Evolutionary conservation across 1,140 invertebrate genomes (phyloP), one percentile per base, ranked within the genome.

Genomic region (Drosophila seguyi): DNA sequence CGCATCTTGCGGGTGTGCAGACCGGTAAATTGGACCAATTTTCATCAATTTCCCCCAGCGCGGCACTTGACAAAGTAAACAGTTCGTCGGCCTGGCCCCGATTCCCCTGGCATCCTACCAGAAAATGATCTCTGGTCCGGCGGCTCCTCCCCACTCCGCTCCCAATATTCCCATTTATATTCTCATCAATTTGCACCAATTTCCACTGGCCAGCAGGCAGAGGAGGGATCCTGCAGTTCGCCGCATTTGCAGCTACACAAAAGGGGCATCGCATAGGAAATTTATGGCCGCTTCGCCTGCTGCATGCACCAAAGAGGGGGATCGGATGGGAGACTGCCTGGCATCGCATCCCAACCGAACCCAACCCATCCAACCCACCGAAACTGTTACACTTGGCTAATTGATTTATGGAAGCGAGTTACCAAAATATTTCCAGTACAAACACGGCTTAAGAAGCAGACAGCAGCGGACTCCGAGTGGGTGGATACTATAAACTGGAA

Each of bases 341-440:
- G 13, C 39, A 47, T 39, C 18, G 48, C 39, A 45, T 29, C 18
- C 16, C 2, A 25, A 11, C 6, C 38, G 3, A 22, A 29, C 61
- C 50, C 61, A 36, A 47, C 66, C 48, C 67, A 71, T 31, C 22
- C n/a, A 41, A 39, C 48, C 63, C 63, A 69, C 42, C 29, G 16
- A 77, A 85, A 81, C 83, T 82, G 75, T 86, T 86, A 76, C 58
- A 73, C 71, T 73, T 73, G 44, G 60, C 72, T 88, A 87, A 87
- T 87, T 87, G 84, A 87, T 87, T 87, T 88, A 87, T 88, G 79
- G 29, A 57, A 71, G 68, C 53, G 61, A 39, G 79, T 38, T 52
- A 42, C 65, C 68, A 22, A 87, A 69, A 66, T 75, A 78, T 71
- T 78, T 67, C 22, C 61, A 66, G 53, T 71, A 67, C 65, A 66